Percentiles rank a stretch among this genome's conserved stretches.
Evolutionary conservation across 1,140 invertebrate species (phyloP).

Genomic region (Zophobas atratus): DNA sequence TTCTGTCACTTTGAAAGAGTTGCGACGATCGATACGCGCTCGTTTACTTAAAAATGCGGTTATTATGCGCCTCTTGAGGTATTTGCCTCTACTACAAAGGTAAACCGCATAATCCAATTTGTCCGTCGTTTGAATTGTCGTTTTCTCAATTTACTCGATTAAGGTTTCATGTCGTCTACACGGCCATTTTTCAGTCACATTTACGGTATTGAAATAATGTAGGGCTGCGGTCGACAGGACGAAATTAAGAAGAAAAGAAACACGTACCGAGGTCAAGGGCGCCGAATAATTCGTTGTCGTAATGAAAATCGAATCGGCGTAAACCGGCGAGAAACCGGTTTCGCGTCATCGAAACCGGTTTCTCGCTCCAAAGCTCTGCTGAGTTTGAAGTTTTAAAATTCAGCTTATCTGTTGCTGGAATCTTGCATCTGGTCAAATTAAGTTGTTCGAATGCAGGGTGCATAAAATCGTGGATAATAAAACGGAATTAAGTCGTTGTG

Average conservation of each 20-base stretch:
- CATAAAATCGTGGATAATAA: neutral
- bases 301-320: no score
- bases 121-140: constrained; percentile 47
- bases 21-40: constrained; percentile 41
- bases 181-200: no score
- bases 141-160: constrained; percentile 48
- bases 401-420: no score
- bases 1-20: constrained; percentile 10
- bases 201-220: no score
- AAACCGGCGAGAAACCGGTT: no score
- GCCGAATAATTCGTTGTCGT: no score
- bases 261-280: no score
- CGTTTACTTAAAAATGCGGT: constrained; percentile 49
- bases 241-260: no score
- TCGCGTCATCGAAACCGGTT: no score
- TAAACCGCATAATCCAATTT: constrained; percentile 56
- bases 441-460: neutral
- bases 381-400: no score
- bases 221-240: no score
- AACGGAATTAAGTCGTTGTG: constrained; percentile 23
- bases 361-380: no score
- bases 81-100: constrained; percentile 44
- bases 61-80: constrained; percentile 46
- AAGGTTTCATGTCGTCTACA: constrained; percentile 10
- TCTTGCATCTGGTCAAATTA: neutral